A percentile compares a stretch with the other conserved stretches of the same genome.
These are phyloP conservation scores for Semotilus atromaculatus DNA, from an alignment of 2,797 vertebrate species.

Conservation along the genomic window DNA sequence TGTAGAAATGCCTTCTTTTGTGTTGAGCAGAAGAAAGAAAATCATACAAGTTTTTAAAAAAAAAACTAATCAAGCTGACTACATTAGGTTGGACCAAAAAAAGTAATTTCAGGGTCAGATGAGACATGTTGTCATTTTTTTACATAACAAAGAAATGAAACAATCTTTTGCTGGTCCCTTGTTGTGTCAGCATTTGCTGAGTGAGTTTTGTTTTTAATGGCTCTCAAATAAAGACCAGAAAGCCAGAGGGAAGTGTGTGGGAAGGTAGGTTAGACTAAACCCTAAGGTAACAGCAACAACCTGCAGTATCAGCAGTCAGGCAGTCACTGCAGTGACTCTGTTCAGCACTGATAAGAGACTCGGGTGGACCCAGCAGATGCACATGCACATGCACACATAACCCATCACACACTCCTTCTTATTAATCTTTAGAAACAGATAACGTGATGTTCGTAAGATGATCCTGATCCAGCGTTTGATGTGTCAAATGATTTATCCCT, in stretches of 20 bases:
- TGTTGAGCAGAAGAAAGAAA: background rate
- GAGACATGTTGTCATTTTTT: background rate
- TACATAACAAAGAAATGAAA: background rate
- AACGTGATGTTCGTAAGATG: slow-evolving; percentile 14
- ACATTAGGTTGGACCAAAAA: background rate
- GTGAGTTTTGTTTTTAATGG: background rate
- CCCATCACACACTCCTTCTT: slow-evolving; percentile 11
- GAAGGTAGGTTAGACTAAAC: slow-evolving; percentile 4
- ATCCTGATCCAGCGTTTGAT: slow-evolving; percentile 16
- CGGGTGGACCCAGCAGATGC: slow-evolving; percentile 59
- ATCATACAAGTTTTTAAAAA: no score
- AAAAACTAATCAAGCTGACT: no score
- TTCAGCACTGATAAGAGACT: slow-evolving; percentile 61
- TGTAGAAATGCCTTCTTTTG: background rate
- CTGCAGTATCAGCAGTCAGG: slow-evolving; percentile 49
- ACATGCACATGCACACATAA: slow-evolving; percentile 47
- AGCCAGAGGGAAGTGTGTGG: background rate
- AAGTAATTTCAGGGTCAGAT: background rate
- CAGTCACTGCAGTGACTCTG: slow-evolving; percentile 48
- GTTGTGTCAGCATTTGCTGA: background rate
- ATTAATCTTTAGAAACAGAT: slow-evolving; percentile 41
- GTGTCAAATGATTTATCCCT: background rate
- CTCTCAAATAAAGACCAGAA: background rate
- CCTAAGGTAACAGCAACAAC: slow-evolving; percentile 22
- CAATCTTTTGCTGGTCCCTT: background rate